phyloP scores from a whole-genome alignment of 2,113 vertebrate species.

The Trogon surrucura region DNA sequence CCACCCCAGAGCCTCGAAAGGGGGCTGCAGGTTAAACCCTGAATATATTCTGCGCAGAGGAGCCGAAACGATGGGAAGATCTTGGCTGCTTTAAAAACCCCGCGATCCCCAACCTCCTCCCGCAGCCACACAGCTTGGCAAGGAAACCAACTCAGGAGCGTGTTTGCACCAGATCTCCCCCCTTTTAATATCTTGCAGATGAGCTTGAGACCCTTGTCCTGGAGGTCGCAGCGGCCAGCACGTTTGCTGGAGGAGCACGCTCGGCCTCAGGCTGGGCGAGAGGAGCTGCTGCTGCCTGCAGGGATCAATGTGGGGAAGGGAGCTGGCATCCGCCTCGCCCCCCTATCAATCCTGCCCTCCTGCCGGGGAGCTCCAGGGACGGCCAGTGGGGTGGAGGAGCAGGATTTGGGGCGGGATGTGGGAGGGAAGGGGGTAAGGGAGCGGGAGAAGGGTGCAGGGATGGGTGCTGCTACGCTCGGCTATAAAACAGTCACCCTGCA shows the following conservation, averaged over 20 bases:
- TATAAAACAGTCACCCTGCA: background rate
- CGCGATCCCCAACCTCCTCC: background rate
- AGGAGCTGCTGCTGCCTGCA: background rate
- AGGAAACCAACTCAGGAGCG: background rate
- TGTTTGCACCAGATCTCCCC: background rate
- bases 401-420: background rate
- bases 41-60: conserved; percentile 43
- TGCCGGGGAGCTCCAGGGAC: background rate
- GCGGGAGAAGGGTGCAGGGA: background rate
- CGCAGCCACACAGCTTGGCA: background rate
- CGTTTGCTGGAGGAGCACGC: background rate
- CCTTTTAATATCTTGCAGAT: background rate
- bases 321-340: background rate
- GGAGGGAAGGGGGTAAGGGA: background rate
- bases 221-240: background rate
- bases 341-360: background rate
- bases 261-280: background rate
- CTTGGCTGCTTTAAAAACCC: conserved; percentile 17
- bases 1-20: conserved; percentile 60
- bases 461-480: background rate
- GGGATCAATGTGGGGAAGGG: background rate
- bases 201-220: background rate
- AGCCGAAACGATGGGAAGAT: conserved; percentile 40
- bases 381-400: background rate
- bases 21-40: conserved; percentile 68